Evolutionary conservation across 2,797 vertebrate genomes (phyloP).

Genomic region (Rhabdophis nuchalis): DNA sequence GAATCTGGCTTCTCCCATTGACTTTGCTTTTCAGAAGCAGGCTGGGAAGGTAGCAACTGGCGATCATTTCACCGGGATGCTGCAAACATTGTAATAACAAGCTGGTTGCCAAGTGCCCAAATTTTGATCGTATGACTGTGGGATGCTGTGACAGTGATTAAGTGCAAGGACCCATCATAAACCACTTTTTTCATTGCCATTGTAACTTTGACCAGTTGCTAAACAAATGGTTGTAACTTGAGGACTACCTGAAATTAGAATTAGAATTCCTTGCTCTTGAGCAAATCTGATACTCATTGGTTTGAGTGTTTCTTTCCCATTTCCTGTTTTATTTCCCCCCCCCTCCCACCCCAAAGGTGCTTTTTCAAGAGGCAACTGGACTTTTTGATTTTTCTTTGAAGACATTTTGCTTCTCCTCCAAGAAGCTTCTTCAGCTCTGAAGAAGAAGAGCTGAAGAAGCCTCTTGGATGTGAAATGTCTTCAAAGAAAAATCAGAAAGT

Average conservation of each 20-base stretch:
- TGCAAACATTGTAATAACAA: neutral
- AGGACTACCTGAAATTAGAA: neutral
- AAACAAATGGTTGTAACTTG: neutral
- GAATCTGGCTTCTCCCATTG: neutral
- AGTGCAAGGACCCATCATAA: neutral
- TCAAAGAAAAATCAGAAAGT: too few relatives aligned
- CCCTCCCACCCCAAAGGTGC: too few relatives aligned
- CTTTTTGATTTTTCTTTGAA: too few relatives aligned
- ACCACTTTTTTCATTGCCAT: neutral
- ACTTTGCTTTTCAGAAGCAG: neutral
- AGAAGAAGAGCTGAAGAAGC: too few relatives aligned
- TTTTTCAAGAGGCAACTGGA: too few relatives aligned
- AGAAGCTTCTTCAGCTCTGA: too few relatives aligned
- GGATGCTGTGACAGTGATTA: neutral
- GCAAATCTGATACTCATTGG: neutral
- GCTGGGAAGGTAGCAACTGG: neutral
- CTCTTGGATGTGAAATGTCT: too few relatives aligned
- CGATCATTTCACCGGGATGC: neutral
- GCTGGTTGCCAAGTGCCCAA: neutral
- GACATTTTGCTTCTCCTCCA: too few relatives aligned
- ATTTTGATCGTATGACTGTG: neutral
- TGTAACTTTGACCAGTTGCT: neutral
- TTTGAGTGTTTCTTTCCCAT: neutral
- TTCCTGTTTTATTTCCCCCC: neutral
- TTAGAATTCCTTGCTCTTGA: neutral